A percentile compares a stretch with the other conserved stretches of the same genome.
Evolutionary conservation across 2,888 invertebrate species (phyloP).

Genomic region (Scaptodrosophila latifasciaeformis): DNA sequence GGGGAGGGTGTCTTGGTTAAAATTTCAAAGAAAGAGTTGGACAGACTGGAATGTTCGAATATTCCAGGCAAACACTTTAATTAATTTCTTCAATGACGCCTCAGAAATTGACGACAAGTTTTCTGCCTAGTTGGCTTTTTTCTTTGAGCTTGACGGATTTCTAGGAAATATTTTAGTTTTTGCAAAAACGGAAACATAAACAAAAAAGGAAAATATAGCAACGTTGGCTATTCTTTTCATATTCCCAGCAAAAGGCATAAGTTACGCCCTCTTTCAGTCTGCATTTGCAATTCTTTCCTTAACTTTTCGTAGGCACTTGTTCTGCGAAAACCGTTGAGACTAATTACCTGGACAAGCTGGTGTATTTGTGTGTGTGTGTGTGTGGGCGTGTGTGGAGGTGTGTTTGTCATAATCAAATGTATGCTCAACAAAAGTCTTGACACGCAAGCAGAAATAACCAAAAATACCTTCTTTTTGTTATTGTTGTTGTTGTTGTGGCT

Average conservation of each 20-base stretch:
- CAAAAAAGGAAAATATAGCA: too few relatives aligned
- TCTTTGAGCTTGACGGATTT: too few relatives aligned
- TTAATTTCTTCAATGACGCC: too few relatives aligned
- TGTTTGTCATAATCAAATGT: constrained; percentile 63
- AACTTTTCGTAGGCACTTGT: background rate
- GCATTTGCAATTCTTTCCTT: background rate
- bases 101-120: too few relatives aligned
- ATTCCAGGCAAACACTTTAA: too few relatives aligned
- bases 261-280: background rate
- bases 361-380: constrained; percentile 12
- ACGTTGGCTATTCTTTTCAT: too few relatives aligned
- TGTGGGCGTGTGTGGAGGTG: constrained; percentile 15
- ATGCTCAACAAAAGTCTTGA: constrained; percentile 50
- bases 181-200: too few relatives aligned
- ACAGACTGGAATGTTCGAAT: too few relatives aligned
- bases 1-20: too few relatives aligned
- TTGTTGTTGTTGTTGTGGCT: constrained; percentile 30
- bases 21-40: too few relatives aligned
- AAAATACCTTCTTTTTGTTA: constrained; percentile 18
- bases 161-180: too few relatives aligned
- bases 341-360: constrained; percentile 47
- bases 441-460: constrained; percentile 39
- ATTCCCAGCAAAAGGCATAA: background rate
- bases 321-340: background rate
- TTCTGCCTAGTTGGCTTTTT: too few relatives aligned